A percentile compares a stretch with the other conserved stretches of the same genome.
Conservation (phyloP, 2,888 invertebrate genomes). For the Polydrusus cervinus region DNA sequence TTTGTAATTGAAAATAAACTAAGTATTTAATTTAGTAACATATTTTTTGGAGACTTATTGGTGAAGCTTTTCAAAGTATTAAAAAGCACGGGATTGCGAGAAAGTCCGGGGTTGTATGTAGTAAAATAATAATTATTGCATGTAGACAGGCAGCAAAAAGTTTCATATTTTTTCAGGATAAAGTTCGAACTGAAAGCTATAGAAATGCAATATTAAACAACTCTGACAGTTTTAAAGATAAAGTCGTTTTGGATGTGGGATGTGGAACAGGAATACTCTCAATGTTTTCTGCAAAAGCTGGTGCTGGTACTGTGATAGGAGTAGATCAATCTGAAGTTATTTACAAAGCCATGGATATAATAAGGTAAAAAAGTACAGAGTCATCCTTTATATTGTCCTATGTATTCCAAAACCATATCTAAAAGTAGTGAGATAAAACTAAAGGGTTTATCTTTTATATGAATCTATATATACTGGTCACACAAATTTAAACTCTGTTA, state of each 20-base stretch:
- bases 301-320: conserved; percentile 91
- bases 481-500: too few species aligned
- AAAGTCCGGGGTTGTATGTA: too few species aligned
- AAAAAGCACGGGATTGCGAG: too few species aligned
- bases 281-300: conserved; percentile 97
- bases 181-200: conserved; percentile 90
- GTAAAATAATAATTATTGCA: not conserved
- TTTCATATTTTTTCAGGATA: conserved; percentile 74
- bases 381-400: conserved; percentile 5
- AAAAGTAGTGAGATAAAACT: too few species aligned
- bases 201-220: conserved; percentile 88
- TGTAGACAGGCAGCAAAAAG: not conserved
- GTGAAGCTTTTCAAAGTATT: too few species aligned
- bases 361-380: conserved; percentile 75
- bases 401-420: too few species aligned
- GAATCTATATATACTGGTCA: too few species aligned
- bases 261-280: conserved; percentile 98
- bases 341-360: conserved; percentile 95
- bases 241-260: conserved; percentile 94
- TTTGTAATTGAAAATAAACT: too few species aligned
- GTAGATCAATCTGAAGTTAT: conserved; percentile 97
- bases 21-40: too few species aligned
- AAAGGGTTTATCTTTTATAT: too few species aligned
- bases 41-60: too few species aligned
- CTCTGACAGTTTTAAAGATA: conserved; percentile 79